These are phyloP conservation scores for Tragelaphus strepsiceros DNA, from an alignment of 2,113 vertebrate species.

Conservation along the genomic window DNA sequence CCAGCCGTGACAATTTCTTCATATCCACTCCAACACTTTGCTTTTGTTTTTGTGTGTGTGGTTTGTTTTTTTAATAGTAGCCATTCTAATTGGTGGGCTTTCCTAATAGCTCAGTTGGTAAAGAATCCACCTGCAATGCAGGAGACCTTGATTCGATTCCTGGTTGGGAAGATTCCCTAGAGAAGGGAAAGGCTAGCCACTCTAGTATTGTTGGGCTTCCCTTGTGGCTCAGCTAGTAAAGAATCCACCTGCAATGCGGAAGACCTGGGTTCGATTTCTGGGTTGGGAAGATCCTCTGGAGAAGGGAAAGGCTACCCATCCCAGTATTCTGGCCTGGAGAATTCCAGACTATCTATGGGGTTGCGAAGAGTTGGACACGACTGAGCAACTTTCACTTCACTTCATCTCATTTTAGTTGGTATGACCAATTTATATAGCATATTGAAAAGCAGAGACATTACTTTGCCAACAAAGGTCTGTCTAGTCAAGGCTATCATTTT, in stretches of 20 bases:
- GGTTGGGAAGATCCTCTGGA: too few species aligned
- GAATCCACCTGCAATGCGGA: too few species aligned
- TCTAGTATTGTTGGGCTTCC: too few species aligned
- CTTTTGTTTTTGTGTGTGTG: background rate
- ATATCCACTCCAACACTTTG: background rate
- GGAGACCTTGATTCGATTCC: background rate
- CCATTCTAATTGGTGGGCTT: background rate
- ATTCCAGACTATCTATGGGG: background rate
- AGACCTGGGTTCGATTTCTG: too few species aligned
- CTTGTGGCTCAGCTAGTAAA: too few species aligned
- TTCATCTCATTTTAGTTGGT: background rate
- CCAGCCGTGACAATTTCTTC: background rate
- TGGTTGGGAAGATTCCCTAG: background rate
- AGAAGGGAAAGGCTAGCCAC: background rate
- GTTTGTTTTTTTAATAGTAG: background rate
- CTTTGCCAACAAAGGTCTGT: too few species aligned
- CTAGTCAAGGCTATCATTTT: too few species aligned
- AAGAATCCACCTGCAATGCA: background rate
- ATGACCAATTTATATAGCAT: background rate
- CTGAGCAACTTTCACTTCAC: background rate
- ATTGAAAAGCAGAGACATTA: too few species aligned
- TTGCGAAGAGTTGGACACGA: background rate
- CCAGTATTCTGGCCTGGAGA: background rate
- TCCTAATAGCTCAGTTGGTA: background rate
- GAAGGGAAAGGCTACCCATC: too few species aligned